A percentile compares a stretch with the other conserved stretches of the same genome.
These are phyloP conservation scores for Xestoiulus laeticollis DNA, from an alignment of 2,888 invertebrate species.

Conservation along the genomic window DNA sequence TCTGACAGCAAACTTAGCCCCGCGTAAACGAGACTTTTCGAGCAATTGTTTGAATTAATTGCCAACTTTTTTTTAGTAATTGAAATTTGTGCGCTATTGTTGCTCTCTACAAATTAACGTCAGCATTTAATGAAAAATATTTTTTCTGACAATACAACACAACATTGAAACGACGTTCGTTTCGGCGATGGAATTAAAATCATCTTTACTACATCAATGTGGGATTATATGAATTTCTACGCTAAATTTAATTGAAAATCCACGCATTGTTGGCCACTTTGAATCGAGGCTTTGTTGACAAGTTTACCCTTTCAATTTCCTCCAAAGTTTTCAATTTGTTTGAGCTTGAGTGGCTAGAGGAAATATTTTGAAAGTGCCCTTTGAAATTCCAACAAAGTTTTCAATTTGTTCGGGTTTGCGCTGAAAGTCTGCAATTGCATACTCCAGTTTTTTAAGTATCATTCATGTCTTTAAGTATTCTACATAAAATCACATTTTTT, in stretches of 20 bases:
- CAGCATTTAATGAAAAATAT: neutral
- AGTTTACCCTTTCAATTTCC: neutral
- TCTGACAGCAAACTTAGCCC: neutral
- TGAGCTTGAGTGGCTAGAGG: too few species aligned
- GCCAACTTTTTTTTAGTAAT: neutral
- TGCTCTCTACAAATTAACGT: neutral
- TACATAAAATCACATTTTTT: too few species aligned
- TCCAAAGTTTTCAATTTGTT: neutral
- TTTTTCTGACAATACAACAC: neutral
- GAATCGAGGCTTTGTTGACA: neutral
- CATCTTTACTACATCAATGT: neutral
- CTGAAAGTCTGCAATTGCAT: too few species aligned
- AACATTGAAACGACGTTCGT: neutral
- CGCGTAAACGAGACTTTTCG: neutral
- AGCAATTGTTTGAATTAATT: slow-evolving; percentile 1
- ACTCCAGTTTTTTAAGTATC: too few species aligned
- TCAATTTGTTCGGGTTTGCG: too few species aligned
- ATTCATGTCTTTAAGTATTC: too few species aligned
- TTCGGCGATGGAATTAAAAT: neutral
- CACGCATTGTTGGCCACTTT: neutral
- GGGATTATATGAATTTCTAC: neutral
- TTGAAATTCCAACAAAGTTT: too few species aligned
- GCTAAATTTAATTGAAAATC: neutral
- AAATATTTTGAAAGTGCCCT: too few species aligned
- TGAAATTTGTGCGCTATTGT: neutral